Percentiles rank a stretch among this genome's conserved stretches.
Conservation (phyloP, 30 jellyfish, hydroid and myxozoan genomes). For the Chironex yamaguchii region DNA sequence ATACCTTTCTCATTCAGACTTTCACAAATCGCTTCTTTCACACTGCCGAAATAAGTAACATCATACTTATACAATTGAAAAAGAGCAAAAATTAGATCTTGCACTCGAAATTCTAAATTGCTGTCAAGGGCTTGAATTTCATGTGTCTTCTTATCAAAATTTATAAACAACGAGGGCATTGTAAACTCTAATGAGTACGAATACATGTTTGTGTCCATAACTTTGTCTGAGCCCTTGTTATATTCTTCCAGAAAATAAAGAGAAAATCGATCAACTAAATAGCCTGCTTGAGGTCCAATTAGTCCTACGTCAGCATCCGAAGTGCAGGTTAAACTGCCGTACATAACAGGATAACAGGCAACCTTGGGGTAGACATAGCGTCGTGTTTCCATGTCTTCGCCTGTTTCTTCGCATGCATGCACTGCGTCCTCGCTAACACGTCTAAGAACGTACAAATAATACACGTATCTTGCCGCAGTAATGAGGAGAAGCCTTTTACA, state of each 20-base stretch:
- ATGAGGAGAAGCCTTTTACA: not conserved
- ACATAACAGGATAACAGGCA: constrained; percentile 26
- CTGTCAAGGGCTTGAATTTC: not conserved
- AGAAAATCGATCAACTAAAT: not conserved
- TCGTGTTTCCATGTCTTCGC: too few relatives aligned
- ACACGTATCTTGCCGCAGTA: not conserved
- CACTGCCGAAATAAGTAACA: too few relatives aligned
- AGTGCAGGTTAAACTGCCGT: constrained; percentile 60
- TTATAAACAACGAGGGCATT: constrained; percentile 11
- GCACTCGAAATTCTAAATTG: not conserved
- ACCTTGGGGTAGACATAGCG: not conserved
- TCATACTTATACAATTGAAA: too few relatives aligned
- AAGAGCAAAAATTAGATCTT: not conserved
- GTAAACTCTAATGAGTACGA: constrained; percentile 41
- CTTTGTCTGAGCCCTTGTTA: constrained; percentile 11
- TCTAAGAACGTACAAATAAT: not conserved
- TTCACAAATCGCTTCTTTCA: too few relatives aligned
- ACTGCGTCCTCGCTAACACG: too few relatives aligned
- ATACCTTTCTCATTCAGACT: too few relatives aligned
- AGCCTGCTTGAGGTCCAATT: constrained; percentile 55
- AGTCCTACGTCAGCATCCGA: constrained; percentile 56
- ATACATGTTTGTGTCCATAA: constrained; percentile 46
- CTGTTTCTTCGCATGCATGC: too few relatives aligned
- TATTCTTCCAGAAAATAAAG: not conserved
- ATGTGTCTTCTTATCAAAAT: not conserved